phyloP scores from a whole-genome alignment of 2,888 invertebrate genomes.

The Caenorhabditis japonica region DNA sequence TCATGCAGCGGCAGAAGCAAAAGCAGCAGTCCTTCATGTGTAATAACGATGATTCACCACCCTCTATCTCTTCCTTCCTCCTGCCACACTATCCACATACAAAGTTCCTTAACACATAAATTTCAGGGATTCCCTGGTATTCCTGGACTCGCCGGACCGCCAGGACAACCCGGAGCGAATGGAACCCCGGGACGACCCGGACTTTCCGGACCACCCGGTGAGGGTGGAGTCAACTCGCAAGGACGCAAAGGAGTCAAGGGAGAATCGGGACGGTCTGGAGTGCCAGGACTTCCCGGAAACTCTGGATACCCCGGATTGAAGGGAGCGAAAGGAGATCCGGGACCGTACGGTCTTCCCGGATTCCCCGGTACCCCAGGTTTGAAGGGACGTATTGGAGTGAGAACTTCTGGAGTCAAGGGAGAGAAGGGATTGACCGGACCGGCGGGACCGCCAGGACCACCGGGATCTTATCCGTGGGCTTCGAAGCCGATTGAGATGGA shows the following conservation, averaged over 20 bases:
- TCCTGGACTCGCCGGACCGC: constrained; percentile 69
- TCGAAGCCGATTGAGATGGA: constrained; percentile 73
- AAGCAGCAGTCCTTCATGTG: constrained; percentile 12
- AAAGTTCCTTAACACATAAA: constrained; percentile 6
- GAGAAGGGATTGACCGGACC: constrained; percentile 71
- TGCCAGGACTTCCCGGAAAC: constrained; percentile 77
- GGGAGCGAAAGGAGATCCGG: constrained; percentile 70
- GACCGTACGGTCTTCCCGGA: constrained; percentile 72
- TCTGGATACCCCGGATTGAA: constrained; percentile 66
- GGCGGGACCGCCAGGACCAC: constrained; percentile 71
- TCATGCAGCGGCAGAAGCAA: too few relatives aligned
- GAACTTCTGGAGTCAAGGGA: constrained; percentile 75
- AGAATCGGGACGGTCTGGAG: constrained; percentile 60
- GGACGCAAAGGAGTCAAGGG: constrained; percentile 74
- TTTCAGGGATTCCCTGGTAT: constrained; percentile 70
- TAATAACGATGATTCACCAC: constrained; percentile 31
- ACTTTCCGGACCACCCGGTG: constrained; percentile 77
- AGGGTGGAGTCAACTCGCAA: constrained; percentile 77
- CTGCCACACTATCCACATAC: constrained; percentile 1
- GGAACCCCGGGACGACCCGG: constrained; percentile 66
- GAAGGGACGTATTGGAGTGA: constrained; percentile 73
- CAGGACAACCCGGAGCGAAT: constrained; percentile 64
- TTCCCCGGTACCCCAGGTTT: constrained; percentile 71
- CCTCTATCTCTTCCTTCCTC: constrained; percentile 1
- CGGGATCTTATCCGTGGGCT: constrained; percentile 72